phyloP scores from a whole-genome alignment of 2,113 vertebrate genomes.

The Percopsis transmontana region DNA sequence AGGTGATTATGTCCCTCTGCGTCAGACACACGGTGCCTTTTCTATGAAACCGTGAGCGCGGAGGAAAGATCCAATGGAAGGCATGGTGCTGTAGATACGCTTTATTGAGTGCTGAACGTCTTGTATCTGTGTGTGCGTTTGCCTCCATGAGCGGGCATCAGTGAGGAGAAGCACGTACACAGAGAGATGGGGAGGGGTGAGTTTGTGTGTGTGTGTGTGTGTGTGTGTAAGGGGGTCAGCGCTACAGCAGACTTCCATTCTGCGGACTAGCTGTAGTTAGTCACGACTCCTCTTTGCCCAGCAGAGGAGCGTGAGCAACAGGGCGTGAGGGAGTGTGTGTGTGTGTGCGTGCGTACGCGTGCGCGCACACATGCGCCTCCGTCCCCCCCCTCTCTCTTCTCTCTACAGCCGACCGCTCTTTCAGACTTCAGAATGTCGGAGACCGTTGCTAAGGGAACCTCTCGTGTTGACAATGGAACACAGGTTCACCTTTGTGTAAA shows the following conservation, averaged over 20 bases:
- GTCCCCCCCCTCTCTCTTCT: slow-evolving; percentile 15
- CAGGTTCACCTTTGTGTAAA: slow-evolving; percentile 72
- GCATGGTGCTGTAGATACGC: slow-evolving; percentile 11
- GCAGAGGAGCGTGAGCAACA: slow-evolving; percentile 69
- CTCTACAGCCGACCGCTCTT: slow-evolving; percentile 37
- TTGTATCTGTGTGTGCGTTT: slow-evolving; percentile 9
- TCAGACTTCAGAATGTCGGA: slow-evolving; percentile 50
- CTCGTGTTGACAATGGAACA: slow-evolving; percentile 64
- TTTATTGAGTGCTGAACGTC: slow-evolving; percentile 8
- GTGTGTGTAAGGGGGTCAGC: slow-evolving; percentile 7
- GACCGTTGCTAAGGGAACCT: slow-evolving; percentile 74
- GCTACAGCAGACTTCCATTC: slow-evolving; percentile 37
- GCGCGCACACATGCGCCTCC: background rate
- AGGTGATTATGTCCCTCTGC: background rate
- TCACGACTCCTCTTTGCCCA: slow-evolving; percentile 71
- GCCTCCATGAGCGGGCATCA: slow-evolving; percentile 24
- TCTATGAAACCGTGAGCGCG: background rate
- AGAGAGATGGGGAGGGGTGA: slow-evolving; percentile 15
- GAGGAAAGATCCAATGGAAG: background rate
- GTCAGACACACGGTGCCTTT: too few relatives aligned
- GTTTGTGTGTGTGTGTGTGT: background rate
- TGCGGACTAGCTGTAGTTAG: slow-evolving; percentile 56
- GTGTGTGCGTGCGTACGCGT: background rate
- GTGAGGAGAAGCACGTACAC: slow-evolving; percentile 36
- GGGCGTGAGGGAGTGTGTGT: slow-evolving; percentile 28